A percentile compares a stretch with the other conserved stretches of the same genome.
Conservation (phyloP, 2,797 vertebrate genomes). For the Poecile montanus region DNA sequence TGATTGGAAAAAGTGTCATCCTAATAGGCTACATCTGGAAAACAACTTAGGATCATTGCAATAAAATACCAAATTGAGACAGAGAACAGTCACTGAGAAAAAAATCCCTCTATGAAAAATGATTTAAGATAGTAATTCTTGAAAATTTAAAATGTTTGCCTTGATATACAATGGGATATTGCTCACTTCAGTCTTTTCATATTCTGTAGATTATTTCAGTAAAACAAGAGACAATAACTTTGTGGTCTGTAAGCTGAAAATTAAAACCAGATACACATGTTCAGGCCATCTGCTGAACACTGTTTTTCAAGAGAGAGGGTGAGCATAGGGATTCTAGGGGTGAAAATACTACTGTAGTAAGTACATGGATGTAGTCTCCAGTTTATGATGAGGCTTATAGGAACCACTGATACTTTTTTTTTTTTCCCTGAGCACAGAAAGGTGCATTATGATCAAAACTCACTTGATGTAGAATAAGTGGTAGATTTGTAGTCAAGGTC, state of each 20-base stretch:
- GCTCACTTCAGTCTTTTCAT: slow-evolving; percentile 3
- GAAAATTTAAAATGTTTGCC: slow-evolving; percentile 11
- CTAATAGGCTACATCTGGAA: slow-evolving; percentile 36
- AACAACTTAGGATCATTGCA: slow-evolving; percentile 30
- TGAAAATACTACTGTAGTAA: background rate
- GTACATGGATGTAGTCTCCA: background rate
- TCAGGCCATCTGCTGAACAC: background rate
- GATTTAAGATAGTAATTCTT: slow-evolving; percentile 25
- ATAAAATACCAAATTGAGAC: slow-evolving; percentile 41
- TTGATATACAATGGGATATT: slow-evolving; percentile 22
- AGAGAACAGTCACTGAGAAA: slow-evolving; percentile 23
- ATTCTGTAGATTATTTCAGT: slow-evolving; percentile 21
- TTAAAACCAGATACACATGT: slow-evolving; percentile 27
- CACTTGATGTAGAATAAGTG: background rate
- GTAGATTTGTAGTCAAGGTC: background rate
- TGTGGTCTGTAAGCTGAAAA: slow-evolving; percentile 21
- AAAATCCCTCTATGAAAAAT: background rate
- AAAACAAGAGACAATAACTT: slow-evolving; percentile 4
- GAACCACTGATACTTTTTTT: background rate
- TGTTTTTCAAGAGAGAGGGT: background rate
- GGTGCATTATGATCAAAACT: background rate
- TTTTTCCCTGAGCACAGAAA: background rate
- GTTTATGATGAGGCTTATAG: background rate
- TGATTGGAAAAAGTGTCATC: slow-evolving; percentile 48
- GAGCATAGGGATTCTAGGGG: background rate